Percentiles rank a stretch among this genome's conserved stretches.
phyloP scores from a whole-genome alignment of 2,797 vertebrate species.

The Macroramphosus scolopax region DNA sequence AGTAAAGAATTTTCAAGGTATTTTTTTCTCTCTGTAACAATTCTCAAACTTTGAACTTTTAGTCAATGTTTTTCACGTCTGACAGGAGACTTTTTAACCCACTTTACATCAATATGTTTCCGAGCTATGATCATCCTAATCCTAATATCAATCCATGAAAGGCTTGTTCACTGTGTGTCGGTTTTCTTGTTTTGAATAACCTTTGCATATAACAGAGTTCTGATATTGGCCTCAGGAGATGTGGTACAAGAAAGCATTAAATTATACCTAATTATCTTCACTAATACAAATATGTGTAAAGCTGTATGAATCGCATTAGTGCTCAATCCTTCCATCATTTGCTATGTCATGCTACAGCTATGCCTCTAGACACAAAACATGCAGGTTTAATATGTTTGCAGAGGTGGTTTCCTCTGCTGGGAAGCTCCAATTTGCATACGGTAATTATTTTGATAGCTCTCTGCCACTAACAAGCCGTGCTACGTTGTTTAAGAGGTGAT shows the following conservation, averaged over 20 bases:
- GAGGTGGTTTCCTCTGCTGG: constrained; percentile 43
- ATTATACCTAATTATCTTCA: constrained; percentile 76
- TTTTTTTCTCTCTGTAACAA: too few species aligned
- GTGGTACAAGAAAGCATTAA: constrained; percentile 60
- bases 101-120: too few species aligned
- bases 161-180: constrained; percentile 43
- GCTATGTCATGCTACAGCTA: constrained; percentile 58
- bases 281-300: constrained; percentile 69
- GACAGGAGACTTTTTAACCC: too few species aligned
- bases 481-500: constrained; percentile 34
- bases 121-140: too few species aligned
- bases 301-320: constrained; percentile 52
- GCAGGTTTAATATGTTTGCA: constrained; percentile 67
- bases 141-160: constrained; percentile 39
- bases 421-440: constrained; percentile 72
- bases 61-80: too few species aligned
- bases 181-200: constrained; percentile 68
- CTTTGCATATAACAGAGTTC: constrained; percentile 64
- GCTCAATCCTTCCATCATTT: constrained; percentile 64
- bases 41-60: too few species aligned
- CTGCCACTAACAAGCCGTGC: constrained; percentile 21
- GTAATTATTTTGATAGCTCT: constrained; percentile 73
- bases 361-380: constrained; percentile 55
- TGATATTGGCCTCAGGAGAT: constrained; percentile 58
- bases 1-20: too few species aligned